A percentile compares a stretch with the other conserved stretches of the same genome.
Conservation (phyloP, 2,797 vertebrate genomes). For the Astyanax mexicanus region DNA sequence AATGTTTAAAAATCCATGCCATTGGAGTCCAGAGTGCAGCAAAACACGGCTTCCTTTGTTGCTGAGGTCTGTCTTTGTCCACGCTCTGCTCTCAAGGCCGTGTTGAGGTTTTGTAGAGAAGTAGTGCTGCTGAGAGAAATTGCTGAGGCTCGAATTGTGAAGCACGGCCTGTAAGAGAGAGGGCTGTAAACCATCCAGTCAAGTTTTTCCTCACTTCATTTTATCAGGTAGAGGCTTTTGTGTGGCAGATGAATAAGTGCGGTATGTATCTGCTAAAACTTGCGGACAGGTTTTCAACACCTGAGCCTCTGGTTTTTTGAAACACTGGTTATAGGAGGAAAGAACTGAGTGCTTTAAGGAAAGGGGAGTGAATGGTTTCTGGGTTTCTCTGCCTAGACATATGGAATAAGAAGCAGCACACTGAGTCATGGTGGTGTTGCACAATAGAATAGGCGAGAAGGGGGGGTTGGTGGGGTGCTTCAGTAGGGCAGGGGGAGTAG, state of each 20-base stretch:
- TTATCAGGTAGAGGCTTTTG: neutral
- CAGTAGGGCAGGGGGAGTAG: neutral
- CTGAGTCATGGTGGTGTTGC: slow-evolving; percentile 35
- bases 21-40: slow-evolving; percentile 17
- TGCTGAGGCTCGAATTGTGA: slow-evolving; percentile 29
- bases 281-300: neutral
- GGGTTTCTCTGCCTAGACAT: slow-evolving; percentile 37
- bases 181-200: neutral
- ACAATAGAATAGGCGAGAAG: slow-evolving; percentile 25
- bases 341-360: slow-evolving; percentile 4
- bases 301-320: slow-evolving; percentile 25
- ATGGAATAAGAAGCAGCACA: slow-evolving; percentile 33
- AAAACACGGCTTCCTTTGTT: slow-evolving; percentile 6
- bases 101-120: slow-evolving; percentile 27
- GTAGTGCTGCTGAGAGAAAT: slow-evolving; percentile 34
- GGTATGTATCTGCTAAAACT: neutral
- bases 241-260: neutral
- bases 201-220: neutral
- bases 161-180: slow-evolving; percentile 7
- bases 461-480: no score
- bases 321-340: neutral
- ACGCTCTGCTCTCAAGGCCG: neutral
- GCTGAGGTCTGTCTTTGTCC: neutral
- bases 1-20: slow-evolving; percentile 21
- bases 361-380: slow-evolving; percentile 19